Conservation (phyloP, 2,888 invertebrate genomes). For the Lepidochrysops patricia region DNA sequence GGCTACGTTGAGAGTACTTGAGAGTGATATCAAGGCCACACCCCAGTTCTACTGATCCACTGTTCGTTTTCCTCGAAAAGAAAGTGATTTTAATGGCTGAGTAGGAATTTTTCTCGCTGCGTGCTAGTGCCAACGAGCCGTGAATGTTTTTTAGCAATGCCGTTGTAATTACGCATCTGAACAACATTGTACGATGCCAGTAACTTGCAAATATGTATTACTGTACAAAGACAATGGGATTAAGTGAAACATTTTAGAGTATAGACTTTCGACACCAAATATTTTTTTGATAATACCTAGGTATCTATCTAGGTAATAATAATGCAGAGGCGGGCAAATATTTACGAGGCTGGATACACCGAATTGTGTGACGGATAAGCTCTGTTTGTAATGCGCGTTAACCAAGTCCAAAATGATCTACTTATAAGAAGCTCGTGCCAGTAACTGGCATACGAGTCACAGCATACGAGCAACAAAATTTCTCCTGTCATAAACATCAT, state of each 20-base stretch:
- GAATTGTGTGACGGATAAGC: no score
- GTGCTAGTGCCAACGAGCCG: neutral
- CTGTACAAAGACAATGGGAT: neutral
- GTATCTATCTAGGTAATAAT: no score
- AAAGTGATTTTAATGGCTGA: constrained; percentile 6
- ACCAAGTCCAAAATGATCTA: no score
- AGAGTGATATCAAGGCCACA: neutral
- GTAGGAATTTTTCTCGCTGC: constrained; percentile 2
- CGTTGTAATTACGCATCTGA: neutral
- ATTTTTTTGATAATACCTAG: no score
- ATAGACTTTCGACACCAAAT: no score
- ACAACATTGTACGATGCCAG: neutral
- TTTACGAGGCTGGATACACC: no score
- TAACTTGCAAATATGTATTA: neutral
- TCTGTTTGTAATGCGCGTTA: no score
- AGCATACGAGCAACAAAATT: neutral
- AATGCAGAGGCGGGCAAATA: no score
- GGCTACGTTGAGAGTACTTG: neutral
- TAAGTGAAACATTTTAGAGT: neutral
- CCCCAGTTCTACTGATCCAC: neutral
- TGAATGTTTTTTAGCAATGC: constrained; percentile 9
- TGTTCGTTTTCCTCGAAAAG: constrained; percentile 4
- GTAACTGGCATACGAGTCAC: neutral
- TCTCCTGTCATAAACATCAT: neutral
- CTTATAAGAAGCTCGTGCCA: no score